Evolutionary conservation across 2,888 invertebrate genomes (phyloP).

Genomic region (Spisula subtruncata): DNA sequence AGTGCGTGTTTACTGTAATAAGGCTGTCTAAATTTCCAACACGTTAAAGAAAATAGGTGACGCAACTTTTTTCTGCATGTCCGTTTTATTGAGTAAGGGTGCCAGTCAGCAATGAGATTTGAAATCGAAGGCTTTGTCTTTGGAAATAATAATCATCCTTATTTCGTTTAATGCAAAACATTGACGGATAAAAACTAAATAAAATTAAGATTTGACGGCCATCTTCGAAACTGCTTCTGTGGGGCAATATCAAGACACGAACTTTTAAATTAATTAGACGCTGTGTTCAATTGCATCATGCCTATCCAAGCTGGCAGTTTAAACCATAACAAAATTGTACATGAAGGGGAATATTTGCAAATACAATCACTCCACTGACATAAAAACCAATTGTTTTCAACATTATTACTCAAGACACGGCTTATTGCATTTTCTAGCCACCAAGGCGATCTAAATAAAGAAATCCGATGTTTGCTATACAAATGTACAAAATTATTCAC

Average conservation of each 20-base stretch:
- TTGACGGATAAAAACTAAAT: not conserved
- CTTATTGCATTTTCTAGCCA: not conserved
- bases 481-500: not conserved
- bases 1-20: not conserved
- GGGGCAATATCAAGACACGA: not conserved
- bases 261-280: not conserved
- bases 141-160: not conserved
- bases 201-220: constrained; percentile 12
- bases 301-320: not conserved
- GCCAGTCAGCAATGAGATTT: not conserved
- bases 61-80: not conserved
- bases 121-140: not conserved
- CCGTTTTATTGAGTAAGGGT: not conserved
- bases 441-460: not conserved
- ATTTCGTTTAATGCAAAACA: not conserved
- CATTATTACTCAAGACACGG: constrained; percentile 11
- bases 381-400: constrained; percentile 13
- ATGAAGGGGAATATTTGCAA: not conserved
- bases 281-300: not conserved
- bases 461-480: not conserved
- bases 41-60: not conserved
- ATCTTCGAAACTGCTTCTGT: not conserved
- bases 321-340: not conserved
- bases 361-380: constrained; percentile 1
- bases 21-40: not conserved